These are phyloP conservation scores for Epinotia demarniana DNA, from an alignment of 2,888 invertebrate genomes.

Conservation along the genomic window DNA sequence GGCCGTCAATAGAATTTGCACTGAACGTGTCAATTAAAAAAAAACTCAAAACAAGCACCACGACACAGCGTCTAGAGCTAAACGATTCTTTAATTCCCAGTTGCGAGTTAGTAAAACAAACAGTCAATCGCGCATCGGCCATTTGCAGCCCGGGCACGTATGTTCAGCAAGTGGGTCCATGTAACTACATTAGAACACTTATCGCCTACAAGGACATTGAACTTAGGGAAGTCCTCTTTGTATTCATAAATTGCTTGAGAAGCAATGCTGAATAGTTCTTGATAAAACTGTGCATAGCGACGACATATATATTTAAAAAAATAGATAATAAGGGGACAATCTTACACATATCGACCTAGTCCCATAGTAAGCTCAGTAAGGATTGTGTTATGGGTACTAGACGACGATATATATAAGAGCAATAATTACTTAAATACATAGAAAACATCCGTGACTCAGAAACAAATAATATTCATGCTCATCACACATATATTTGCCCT, in stretches of 20 bases:
- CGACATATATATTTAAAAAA: too few relatives aligned
- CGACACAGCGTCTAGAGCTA: not conserved
- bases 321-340: too few relatives aligned
- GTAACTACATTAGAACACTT: constrained; percentile 47
- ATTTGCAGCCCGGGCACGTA: constrained; percentile 38
- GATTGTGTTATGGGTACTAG: too few relatives aligned
- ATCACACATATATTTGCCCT: too few relatives aligned
- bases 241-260: not conserved
- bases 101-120: constrained; percentile 55
- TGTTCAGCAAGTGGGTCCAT: constrained; percentile 29
- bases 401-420: too few relatives aligned
- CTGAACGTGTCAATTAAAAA: not conserved
- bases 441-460: too few relatives aligned
- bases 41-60: not conserved
- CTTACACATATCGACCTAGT: too few relatives aligned
- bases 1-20: too few relatives aligned
- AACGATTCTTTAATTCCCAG: not conserved
- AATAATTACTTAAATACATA: too few relatives aligned
- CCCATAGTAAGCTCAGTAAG: too few relatives aligned
- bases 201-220: constrained; percentile 5
- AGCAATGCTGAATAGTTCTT: not conserved
- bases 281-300: too few relatives aligned
- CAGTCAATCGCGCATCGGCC: constrained; percentile 47
- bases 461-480: too few relatives aligned
- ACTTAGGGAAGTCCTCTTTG: not conserved